A percentile compares a stretch with the other conserved stretches of the same genome.
These are phyloP conservation scores for Sebastes hubbsi DNA, from an alignment of 2,797 vertebrate genomes.

Conservation along the genomic window DNA sequence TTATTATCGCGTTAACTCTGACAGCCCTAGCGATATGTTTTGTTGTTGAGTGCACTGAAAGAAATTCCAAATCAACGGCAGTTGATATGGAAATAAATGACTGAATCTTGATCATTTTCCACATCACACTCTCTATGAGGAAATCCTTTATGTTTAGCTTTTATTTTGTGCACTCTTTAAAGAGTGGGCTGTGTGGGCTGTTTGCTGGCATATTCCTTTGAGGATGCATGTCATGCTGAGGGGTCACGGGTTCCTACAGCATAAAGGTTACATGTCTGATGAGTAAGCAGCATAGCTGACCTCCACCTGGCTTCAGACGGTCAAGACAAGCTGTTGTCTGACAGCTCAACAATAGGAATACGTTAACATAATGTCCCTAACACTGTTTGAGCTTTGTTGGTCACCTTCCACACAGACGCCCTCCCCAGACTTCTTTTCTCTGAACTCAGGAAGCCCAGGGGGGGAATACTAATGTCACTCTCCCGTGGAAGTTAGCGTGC, in stretches of 20 bases:
- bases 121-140: background rate
- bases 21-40: background rate
- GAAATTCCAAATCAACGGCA: background rate
- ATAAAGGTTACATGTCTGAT: constrained; percentile 1
- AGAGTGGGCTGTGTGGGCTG: too few species aligned
- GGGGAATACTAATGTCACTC: background rate
- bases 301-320: constrained; percentile 17
- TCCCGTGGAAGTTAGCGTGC: background rate
- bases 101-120: constrained; percentile 1
- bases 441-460: constrained; percentile 31
- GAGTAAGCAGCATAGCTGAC: constrained; percentile 14
- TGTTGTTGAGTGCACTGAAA: background rate
- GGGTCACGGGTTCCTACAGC: background rate
- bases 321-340: constrained; percentile 21
- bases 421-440: background rate
- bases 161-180: background rate
- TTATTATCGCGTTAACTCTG: too few species aligned
- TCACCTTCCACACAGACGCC: background rate
- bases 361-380: constrained; percentile 14
- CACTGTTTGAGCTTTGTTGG: background rate
- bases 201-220: constrained; percentile 1
- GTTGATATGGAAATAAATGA: background rate
- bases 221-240: background rate
- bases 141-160: constrained; percentile 5
- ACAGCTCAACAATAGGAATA: constrained; percentile 34